Evolutionary conservation across 2,888 invertebrate species (phyloP), one percentile per base, ranked within the genome.

Genomic region (Erpobdella octoculata): DNA sequence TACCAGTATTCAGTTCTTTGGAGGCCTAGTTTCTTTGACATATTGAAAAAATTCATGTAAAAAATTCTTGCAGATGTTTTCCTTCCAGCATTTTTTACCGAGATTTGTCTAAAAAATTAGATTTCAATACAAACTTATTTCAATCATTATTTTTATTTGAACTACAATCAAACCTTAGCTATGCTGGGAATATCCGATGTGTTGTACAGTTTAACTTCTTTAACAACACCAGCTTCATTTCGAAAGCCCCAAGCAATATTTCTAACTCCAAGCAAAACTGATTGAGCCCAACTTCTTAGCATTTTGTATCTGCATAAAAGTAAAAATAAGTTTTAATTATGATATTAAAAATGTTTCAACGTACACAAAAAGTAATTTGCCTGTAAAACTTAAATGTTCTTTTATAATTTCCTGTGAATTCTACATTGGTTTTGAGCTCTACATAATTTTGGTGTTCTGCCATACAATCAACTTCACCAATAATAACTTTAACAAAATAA

Each of bases 271-370:
- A 87, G 88, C 36, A 91, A 84, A 80, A 89, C 90, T 68, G 89
- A 89, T 79, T 91, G 91, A 71, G 88, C 87, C 91, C 91, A 91
- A 90, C 90, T 91, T 78, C 88, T 89, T 28, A 81, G 78, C 37
- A 81, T 74, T 79, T 88, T 86, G 82, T 82, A 83, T 78, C 85
- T 82, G 74, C 53, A n/a, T n/a, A n/a, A n/a, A n/a, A n/a, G n/a
- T n/a, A n/a, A n/a, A n/a, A n/a, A n/a, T n/a, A n/a, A n/a, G n/a
- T n/a, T n/a, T n/a, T n/a, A n/a, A n/a, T n/a, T n/a, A n/a, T n/a
- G n/a, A n/a, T n/a, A n/a, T n/a, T n/a, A n/a, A n/a, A n/a, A n/a
- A n/a, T n/a, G n/a, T n/a, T n/a, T n/a, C n/a, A n/a, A n/a, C n/a
- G n/a, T n/a, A n/a, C n/a, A n/a, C n/a, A n/a, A n/a, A n/a, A n/a